These are phyloP conservation scores for Margarornis squamiger DNA, from an alignment of 2,797 vertebrate species.

Conservation along the genomic window DNA sequence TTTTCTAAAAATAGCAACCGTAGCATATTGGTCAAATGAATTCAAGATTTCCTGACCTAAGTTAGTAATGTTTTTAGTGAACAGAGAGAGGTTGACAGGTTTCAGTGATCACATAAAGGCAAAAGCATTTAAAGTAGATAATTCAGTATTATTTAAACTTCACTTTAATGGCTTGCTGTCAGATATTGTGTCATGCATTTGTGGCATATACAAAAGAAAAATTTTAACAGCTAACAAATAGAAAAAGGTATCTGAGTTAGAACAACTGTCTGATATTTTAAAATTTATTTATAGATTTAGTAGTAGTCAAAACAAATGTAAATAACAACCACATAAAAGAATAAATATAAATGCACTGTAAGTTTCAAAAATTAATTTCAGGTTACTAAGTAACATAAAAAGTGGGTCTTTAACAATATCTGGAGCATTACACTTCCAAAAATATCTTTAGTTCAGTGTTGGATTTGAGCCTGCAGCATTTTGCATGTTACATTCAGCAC, in stretches of 20 bases:
- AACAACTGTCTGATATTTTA: not conserved
- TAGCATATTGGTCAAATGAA: constrained; percentile 22
- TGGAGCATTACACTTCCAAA: constrained; percentile 44
- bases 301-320: constrained; percentile 16
- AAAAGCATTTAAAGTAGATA: constrained; percentile 54
- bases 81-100: constrained; percentile 43
- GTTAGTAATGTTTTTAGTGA: constrained; percentile 55
- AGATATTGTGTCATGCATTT: constrained; percentile 25
- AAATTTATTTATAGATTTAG: not conserved
- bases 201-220: constrained; percentile 15
- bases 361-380: constrained; percentile 31
- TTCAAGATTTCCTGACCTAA: constrained; percentile 36
- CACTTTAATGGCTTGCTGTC: constrained; percentile 43
- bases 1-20: constrained; percentile 2
- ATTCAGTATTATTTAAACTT: constrained; percentile 61
- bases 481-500: constrained; percentile 6
- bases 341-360: not conserved
- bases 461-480: constrained; percentile 44
- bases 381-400: constrained; percentile 7
- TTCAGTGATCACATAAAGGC: constrained; percentile 28
- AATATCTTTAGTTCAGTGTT: constrained; percentile 49
- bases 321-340: not conserved
- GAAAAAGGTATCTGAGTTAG: not conserved
- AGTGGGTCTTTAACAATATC: constrained; percentile 10
- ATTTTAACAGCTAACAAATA: not conserved